phyloP scores from a whole-genome alignment of 2,888 invertebrate species.

The Geotrupes spiniger region DNA sequence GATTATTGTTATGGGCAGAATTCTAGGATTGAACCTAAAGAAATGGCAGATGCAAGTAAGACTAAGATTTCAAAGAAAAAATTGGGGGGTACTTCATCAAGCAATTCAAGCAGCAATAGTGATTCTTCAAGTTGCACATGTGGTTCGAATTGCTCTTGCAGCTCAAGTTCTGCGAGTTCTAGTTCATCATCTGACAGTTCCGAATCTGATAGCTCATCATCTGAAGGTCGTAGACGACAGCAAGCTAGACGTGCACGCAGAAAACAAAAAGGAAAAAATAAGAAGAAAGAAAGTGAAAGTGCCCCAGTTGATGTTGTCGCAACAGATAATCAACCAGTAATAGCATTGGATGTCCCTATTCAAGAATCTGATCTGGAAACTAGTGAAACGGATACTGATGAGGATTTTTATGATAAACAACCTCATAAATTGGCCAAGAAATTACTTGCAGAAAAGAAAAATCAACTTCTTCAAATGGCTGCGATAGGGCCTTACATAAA shows the following conservation, averaged over 20 bases:
- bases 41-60: conserved; percentile 19
- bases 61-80: conserved; percentile 51
- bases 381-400: conserved; percentile 80
- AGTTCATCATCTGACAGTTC: conserved; percentile 51
- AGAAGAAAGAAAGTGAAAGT: conserved; percentile 49
- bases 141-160: conserved; percentile 81
- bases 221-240: conserved; percentile 51
- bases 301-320: conserved; percentile 55
- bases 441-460: conserved; percentile 71
- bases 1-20: conserved; percentile 45
- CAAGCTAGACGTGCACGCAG: conserved; percentile 49
- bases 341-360: conserved; percentile 57
- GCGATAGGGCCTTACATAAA: conserved; percentile 62
- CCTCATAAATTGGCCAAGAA: conserved; percentile 74
- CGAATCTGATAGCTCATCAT: conserved; percentile 61
- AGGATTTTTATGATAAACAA: conserved; percentile 83
- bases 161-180: conserved; percentile 64
- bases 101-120: conserved; percentile 73
- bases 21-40: conserved; percentile 17
- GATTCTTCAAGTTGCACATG: conserved; percentile 76
- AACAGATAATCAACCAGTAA: conserved; percentile 45
- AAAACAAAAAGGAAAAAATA: conserved; percentile 39
- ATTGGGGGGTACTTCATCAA: conserved; percentile 60
- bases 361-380: conserved; percentile 83
- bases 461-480: conserved; percentile 62